Conservation (phyloP, 1,140 invertebrate genomes). For the Bilobella aurantiaca region DNA sequence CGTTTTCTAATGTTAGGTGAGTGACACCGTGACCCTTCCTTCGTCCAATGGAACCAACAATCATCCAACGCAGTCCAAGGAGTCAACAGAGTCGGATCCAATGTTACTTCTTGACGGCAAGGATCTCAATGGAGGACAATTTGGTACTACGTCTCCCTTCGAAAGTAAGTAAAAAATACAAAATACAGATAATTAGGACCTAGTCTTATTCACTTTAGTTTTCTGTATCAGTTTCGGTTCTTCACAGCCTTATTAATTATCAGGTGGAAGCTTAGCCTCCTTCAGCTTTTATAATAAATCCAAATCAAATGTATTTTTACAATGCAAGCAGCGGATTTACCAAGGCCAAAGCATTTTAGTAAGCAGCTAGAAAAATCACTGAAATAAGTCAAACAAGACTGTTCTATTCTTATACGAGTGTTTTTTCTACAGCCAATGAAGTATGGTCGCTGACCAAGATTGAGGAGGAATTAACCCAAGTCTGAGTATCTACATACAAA, state of each 20-base stretch:
- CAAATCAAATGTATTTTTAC: constrained; percentile 2
- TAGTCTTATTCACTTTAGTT: no score
- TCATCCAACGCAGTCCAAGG: neutral
- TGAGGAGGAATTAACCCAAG: constrained; percentile 25
- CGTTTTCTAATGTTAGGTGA: no score
- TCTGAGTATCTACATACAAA: no score
- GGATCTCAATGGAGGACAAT: constrained; percentile 4
- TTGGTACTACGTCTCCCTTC: neutral
- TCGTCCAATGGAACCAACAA: neutral
- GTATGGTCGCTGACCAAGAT: constrained; percentile 31
- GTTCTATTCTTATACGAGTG: neutral
- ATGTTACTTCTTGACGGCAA: constrained; percentile 3
- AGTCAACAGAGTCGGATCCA: constrained; percentile 1
- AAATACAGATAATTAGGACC: no score
- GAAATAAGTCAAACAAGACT: neutral
- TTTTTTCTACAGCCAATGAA: constrained; percentile 18
- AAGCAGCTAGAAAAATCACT: no score
- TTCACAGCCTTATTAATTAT: neutral
- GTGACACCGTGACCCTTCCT: constrained; percentile 3
- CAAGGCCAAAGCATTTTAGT: neutral
- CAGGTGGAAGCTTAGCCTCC: neutral
- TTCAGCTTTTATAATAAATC: constrained; percentile 9
- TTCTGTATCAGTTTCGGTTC: neutral
- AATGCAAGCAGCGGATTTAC: neutral
- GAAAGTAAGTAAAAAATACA: constrained; percentile 1